Evolutionary conservation across 2,888 invertebrate genomes (phyloP), one percentile per base, ranked within the genome.

Genomic region (Coremacera marginata): DNA sequence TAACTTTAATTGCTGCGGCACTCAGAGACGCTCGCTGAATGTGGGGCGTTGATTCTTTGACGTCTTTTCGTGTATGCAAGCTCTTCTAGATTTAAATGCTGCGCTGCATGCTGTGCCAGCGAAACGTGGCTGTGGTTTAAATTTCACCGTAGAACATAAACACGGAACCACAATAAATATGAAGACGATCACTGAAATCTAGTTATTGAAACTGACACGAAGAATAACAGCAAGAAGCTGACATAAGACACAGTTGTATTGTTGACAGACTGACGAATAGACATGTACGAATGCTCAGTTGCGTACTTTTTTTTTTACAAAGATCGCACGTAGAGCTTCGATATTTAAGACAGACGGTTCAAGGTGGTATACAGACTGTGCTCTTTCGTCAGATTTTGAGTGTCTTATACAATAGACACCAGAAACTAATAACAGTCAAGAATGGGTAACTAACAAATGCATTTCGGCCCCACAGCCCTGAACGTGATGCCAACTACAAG

Each of bases 211-310:
- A 63, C 63, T 16, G 14, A 49, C 37, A 70, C 31, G 27, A 70
- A 73, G n/a, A 22, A 44, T 22, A n/a, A 37, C 19, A n/a, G 37
- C 22, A 14, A n/a, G 44, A 25, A 31, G 19, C 11, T 55, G 57
- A 72, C 44, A 67, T 31, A n/a, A 63, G 52, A 57, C 57, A 37
- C 57, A 31, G 19, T 37, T 16, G 31, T 52, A 3, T 31, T 11
- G 34, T 19, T 14, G 72, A 72, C 44, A 31, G 51, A 31, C 63
- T 16, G 49, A 34, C 62, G 22, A 31, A 65, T 62, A 62, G 78
- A 76, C 78, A 78, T 76, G 78, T 76, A 62, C 70, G 71, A 78
- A 44, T 63, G 70, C 60, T 44, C 65, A 52, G 68, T 67, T 76
- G 19, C 8, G 72, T 65, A 51, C 62, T 55, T 52, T 72, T 31